Percentiles rank a stretch among this genome's conserved stretches.
Evolutionary conservation across 64 coral and sea anemone species (phyloP).

Genomic region (Stichodactyla helianthus): DNA sequence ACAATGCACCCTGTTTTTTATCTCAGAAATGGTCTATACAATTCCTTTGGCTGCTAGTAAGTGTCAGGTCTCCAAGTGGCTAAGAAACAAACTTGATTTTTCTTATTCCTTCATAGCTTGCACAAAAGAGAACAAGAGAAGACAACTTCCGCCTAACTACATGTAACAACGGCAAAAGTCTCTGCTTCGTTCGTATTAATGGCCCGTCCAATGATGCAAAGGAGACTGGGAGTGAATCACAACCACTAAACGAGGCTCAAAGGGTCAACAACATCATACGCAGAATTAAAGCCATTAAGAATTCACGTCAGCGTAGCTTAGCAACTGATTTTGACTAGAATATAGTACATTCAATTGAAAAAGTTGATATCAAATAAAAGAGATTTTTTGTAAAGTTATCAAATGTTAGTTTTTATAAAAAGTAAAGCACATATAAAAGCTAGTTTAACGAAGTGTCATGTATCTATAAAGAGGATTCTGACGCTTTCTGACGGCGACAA

Average conservation of each 20-base stretch:
- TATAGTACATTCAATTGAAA: neutral
- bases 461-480: neutral
- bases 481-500: too few relatives aligned
- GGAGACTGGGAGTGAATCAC: too few relatives aligned
- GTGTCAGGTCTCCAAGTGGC: too few relatives aligned
- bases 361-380: neutral
- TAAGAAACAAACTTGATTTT: neutral
- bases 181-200: neutral
- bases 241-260: neutral
- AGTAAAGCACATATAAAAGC: neutral
- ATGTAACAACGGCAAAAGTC: neutral
- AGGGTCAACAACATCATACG: neutral
- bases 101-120: neutral
- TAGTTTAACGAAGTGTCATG: neutral
- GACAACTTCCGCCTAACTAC: neutral
- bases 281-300: neutral
- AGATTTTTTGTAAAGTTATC: neutral
- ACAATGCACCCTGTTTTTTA: too few relatives aligned
- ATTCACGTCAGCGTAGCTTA: neutral
- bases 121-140: neutral
- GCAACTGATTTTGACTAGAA: neutral
- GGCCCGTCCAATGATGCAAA: neutral
- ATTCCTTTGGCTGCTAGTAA: too few relatives aligned
- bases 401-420: conserved; percentile 12
- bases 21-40: too few relatives aligned